These are phyloP conservation scores for Papilio machaon DNA, from an alignment of 1,140 invertebrate genomes.

Conservation along the genomic window DNA sequence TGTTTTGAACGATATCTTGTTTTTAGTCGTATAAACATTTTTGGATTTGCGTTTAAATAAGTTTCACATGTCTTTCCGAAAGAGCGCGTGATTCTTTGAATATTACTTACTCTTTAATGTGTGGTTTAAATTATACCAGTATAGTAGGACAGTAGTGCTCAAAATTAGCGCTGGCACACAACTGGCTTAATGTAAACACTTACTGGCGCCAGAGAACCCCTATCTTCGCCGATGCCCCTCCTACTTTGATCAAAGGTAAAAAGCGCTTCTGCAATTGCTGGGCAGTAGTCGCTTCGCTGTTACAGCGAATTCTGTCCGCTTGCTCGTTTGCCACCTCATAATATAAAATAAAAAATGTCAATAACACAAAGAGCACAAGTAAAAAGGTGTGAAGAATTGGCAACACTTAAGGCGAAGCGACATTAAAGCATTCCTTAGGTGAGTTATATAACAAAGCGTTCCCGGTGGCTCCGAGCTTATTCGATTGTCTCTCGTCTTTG, in stretches of 20 bases:
- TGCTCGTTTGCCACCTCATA: no score
- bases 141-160: no score
- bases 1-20: no score
- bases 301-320: no score
- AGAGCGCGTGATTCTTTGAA: neutral
- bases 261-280: no score
- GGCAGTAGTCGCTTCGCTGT: no score
- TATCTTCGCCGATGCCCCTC: no score
- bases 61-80: neutral
- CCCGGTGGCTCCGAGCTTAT: constrained; percentile 40
- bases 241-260: no score
- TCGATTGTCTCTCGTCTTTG: constrained; percentile 54
- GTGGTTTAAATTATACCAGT: neutral
- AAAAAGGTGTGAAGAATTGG: constrained; percentile 24
- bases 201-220: no score
- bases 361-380: neutral
- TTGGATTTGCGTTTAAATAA: neutral
- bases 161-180: no score
- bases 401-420: constrained; percentile 25
- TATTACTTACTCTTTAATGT: neutral
- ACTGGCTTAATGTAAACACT: neutral
- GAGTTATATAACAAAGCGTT: constrained; percentile 26
- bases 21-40: no score
- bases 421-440: constrained; percentile 33
- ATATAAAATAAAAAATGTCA: no score